Base-by-base conservation (phyloP, 2,888 invertebrate genomes). In the Cheiracanthium punctorium region DNA sequence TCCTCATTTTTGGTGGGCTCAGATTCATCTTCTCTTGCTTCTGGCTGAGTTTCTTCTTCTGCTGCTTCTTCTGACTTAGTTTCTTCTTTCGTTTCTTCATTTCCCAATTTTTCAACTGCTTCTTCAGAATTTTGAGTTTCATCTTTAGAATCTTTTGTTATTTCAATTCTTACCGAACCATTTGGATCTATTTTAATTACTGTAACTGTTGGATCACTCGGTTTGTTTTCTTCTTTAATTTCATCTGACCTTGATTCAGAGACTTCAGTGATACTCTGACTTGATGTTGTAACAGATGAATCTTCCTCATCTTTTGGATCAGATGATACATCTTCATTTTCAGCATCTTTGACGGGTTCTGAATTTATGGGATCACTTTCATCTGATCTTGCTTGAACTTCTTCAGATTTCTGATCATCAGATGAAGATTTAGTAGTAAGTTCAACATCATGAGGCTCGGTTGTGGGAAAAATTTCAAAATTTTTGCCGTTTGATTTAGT, bases 161-260 rank as follows among this genome's bases (percentile, higher is more conserved):
- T 48, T 17, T 48, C 17, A 48, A 48, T 48, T 12, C 2, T 48
- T 48, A 48, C 30, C 41, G 41, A 1, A 17, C 17, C 30, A n/a
- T 33, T 32, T 69, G 20, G 29, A 10, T 41, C 58, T 20, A 33
- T 17, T 79, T 30, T 17, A 20, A 24, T 29, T 69, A n/a, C 28
- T 77, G 64, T 24, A 20, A 41, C 29, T 32, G 1, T 7, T 4
- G 43, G 33, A 20, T 70, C 70, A 2, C 52, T n/a, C 10, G 20
- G 33, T 71, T 80, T 64, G 29, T 12, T 28, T 43, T n/a, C 41
- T 48, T 73, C 41, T 58, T 24, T 65, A 12, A 24, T 29, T 30
- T 20, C 33, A 20, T 29, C 32, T 8, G 41, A 37, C 69, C 33
- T 69, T 20, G 30, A 2, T 43, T 48, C 67, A 8, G 32, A 33